Percentiles rank a stretch among this genome's conserved stretches.
Conservation (phyloP, 2,888 invertebrate species). For the Nephrocerus scutellatus region DNA sequence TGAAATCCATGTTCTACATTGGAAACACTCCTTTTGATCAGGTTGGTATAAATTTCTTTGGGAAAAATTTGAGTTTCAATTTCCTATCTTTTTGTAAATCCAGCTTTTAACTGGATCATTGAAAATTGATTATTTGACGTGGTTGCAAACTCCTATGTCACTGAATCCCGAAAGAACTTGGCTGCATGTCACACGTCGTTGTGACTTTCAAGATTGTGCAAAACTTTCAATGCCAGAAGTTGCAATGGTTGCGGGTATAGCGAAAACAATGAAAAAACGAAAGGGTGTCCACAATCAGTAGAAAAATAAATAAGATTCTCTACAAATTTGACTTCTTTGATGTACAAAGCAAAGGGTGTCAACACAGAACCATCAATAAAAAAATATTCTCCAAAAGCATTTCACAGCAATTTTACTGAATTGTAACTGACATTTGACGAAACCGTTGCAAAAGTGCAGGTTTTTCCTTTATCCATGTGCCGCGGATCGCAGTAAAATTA, state of each 20-base stretch:
- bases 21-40: conserved; percentile 69
- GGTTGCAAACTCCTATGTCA: conserved; percentile 48
- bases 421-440: too few relatives aligned
- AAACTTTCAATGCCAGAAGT: conserved; percentile 46
- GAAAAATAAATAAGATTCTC: too few relatives aligned
- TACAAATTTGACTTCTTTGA: too few relatives aligned
- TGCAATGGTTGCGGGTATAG: conserved; percentile 47
- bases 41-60: conserved; percentile 47
- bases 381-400: too few relatives aligned
- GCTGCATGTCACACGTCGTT: conserved; percentile 47
- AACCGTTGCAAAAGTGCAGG: too few relatives aligned
- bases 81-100: conserved; percentile 10
- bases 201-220: conserved; percentile 47
- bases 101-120: conserved; percentile 48
- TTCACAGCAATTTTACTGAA: too few relatives aligned
- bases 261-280: conserved; percentile 41
- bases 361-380: too few relatives aligned
- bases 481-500: too few relatives aligned
- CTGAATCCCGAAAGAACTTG: conserved; percentile 47
- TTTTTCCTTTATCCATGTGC: too few relatives aligned
- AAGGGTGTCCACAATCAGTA: too few relatives aligned
- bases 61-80: conserved; percentile 15
- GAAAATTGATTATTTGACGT: conserved; percentile 47
- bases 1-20: conserved; percentile 75
- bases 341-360: too few relatives aligned